A percentile compares a stretch with the other conserved stretches of the same genome.
These are phyloP conservation scores for Odontocerum albicorne DNA, from an alignment of 2,888 invertebrate genomes.

Conservation along the genomic window DNA sequence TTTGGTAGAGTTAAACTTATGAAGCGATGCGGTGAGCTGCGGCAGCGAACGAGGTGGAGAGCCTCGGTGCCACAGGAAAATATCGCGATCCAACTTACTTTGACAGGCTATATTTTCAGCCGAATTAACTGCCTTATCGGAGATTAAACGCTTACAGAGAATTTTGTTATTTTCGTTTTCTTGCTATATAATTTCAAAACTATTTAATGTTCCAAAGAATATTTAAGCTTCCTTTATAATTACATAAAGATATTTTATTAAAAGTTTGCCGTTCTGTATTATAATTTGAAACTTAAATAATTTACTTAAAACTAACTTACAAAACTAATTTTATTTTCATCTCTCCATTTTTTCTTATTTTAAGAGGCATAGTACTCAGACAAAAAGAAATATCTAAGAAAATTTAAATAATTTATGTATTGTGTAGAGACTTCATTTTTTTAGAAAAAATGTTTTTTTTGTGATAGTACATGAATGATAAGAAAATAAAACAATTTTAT, in stretches of 20 bases:
- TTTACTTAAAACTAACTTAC: too few species aligned
- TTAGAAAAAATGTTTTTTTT: too few species aligned
- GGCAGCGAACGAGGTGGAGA: not conserved
- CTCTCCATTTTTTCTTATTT: too few species aligned
- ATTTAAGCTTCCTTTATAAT: too few species aligned
- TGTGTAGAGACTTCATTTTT: too few species aligned
- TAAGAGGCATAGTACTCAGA: too few species aligned
- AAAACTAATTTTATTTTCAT: too few species aligned
- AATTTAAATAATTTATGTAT: too few species aligned
- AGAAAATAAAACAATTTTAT: too few species aligned
- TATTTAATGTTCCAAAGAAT: not conserved
- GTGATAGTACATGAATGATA: too few species aligned
- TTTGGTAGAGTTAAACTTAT: constrained; percentile 24
- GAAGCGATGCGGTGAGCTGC: constrained; percentile 21
- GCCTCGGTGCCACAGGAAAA: constrained; percentile 3
- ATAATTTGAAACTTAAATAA: not conserved
- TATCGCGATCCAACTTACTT: constrained; percentile 8
- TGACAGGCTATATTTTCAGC: constrained; percentile 4
- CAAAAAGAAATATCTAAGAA: too few species aligned
- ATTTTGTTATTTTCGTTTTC: not conserved
- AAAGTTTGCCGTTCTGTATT: not conserved
- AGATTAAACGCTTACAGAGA: not conserved
- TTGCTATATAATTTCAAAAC: not conserved
- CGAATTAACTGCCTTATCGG: not conserved
- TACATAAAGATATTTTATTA: too few species aligned